Evolutionary conservation across 2,888 invertebrate species (phyloP).

Genomic region (Nemotelus pantherinus): DNA sequence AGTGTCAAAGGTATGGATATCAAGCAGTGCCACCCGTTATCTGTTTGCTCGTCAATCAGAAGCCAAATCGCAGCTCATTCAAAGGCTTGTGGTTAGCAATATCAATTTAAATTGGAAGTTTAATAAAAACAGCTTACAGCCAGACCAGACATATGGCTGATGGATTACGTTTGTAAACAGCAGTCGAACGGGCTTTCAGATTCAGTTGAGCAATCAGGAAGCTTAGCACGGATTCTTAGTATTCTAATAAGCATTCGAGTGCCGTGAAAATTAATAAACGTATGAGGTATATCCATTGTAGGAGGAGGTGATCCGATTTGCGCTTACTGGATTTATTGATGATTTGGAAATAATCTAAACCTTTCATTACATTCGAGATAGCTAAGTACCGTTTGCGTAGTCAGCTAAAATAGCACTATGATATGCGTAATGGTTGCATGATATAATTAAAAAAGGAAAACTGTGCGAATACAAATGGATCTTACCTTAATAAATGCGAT

Average conservation of each 20-base stretch:
- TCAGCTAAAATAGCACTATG: too few species aligned
- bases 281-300: too few species aligned
- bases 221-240: neutral
- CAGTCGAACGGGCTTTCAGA: constrained; percentile 11
- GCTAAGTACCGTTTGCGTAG: too few species aligned
- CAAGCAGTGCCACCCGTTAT: neutral
- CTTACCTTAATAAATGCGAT: too few species aligned
- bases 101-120: constrained; percentile 35
- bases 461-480: too few species aligned
- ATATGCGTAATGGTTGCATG: too few species aligned
- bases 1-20: neutral
- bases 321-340: neutral
- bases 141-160: constrained; percentile 27
- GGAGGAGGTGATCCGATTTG: neutral
- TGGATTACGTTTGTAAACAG: constrained; percentile 37
- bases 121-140: constrained; percentile 10
- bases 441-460: too few species aligned
- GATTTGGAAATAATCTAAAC: too few species aligned
- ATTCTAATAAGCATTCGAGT: too few species aligned
- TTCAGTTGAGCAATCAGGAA: constrained; percentile 15
- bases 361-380: too few species aligned
- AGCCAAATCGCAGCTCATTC: constrained; percentile 34
- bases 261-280: too few species aligned
- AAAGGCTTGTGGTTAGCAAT: constrained; percentile 20
- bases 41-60: constrained; percentile 34